These are phyloP conservation scores for Miniopterus natalensis DNA, from an alignment of 2,113 vertebrate genomes.

Conservation along the genomic window DNA sequence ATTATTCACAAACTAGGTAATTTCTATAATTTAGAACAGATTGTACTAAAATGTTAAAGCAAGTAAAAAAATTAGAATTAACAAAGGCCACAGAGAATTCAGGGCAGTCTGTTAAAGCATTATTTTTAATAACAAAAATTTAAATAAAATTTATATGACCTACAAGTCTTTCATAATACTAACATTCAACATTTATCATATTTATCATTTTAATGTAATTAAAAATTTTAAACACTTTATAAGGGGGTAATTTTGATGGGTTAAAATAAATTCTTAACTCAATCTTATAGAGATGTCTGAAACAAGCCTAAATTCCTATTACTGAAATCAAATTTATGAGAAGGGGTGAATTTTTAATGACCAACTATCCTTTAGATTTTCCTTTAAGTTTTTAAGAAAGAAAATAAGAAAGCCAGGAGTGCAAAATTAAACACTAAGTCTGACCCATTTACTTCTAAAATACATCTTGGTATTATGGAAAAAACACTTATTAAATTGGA, in stretches of 20 bases:
- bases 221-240: not conserved
- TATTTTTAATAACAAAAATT: slow-evolving; percentile 48
- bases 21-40: slow-evolving; percentile 55
- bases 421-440: slow-evolving; percentile 58
- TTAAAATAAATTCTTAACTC: slow-evolving; percentile 49
- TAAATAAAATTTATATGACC: slow-evolving; percentile 7
- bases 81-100: not conserved
- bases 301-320: slow-evolving; percentile 36
- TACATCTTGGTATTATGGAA: not conserved
- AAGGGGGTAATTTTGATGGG: not conserved
- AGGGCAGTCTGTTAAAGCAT: not conserved
- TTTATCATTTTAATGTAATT: slow-evolving; percentile 46
- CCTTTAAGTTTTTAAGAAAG: slow-evolving; percentile 33
- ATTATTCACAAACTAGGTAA: slow-evolving; percentile 34
- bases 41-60: slow-evolving; percentile 5
- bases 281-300: not conserved
- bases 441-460: slow-evolving; percentile 49
- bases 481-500: not conserved
- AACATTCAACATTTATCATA: not conserved
- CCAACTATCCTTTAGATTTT: not conserved
- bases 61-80: slow-evolving; percentile 61
- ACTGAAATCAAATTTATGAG: slow-evolving; percentile 45
- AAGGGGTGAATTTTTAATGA: slow-evolving; percentile 39
- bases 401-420: not conserved
- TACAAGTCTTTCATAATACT: slow-evolving; percentile 16